Evolutionary conservation across 1,140 invertebrate species (phyloP), one percentile per base, ranked within the genome.

Genomic region (Achatina immaculata): DNA sequence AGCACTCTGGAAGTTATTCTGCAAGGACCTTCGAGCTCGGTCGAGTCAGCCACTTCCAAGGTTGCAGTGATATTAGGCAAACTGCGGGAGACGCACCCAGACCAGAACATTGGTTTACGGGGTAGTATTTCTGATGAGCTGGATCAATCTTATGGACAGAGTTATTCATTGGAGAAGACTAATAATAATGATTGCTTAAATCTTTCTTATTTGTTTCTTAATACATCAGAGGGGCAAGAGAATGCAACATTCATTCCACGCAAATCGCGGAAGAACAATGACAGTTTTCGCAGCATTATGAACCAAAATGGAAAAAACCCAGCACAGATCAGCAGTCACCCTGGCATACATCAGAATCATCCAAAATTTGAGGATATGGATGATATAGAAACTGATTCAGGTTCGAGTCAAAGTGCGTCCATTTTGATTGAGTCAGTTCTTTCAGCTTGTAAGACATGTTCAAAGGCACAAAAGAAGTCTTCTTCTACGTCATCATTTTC

Each of bases 1-100:
- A 73, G 83, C 6, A 45, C 65, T 45, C n/a, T 38, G 31, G 65
- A 82, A 38, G 65, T 83, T 31, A 78, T 73, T 74, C 62, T 83
- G 14, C 76, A 80, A 43, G 82, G 81, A n/a, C 51, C 73, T 36
- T 24, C 28, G n/a, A 71, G 78, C 76, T 82, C 51, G 66, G 80
- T 82, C 16, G 78, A 48, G 7, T 69, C 45, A 16, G 82, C 82
- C 40, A 45, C 78, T n/a, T 58, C 48, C 31, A n/a, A 77, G n/a
- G 73, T 85, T 58, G 43, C 74, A 24, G 78, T 58, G 31, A 69
- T 81, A 43, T 34, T 82, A 38, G 45, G 69, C 48, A 78, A 43
- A 68, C 40, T 62, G 6, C n/a, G 34, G 24, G 36, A 42, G 43
- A n/a, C n/a, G n/a, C 24, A 68, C 43, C 0, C 21, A 36, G 62